Percentiles rank a stretch among this genome's conserved stretches.
Evolutionary conservation across 2,113 vertebrate species (phyloP).

Genomic region (Elephas maximus): DNA sequence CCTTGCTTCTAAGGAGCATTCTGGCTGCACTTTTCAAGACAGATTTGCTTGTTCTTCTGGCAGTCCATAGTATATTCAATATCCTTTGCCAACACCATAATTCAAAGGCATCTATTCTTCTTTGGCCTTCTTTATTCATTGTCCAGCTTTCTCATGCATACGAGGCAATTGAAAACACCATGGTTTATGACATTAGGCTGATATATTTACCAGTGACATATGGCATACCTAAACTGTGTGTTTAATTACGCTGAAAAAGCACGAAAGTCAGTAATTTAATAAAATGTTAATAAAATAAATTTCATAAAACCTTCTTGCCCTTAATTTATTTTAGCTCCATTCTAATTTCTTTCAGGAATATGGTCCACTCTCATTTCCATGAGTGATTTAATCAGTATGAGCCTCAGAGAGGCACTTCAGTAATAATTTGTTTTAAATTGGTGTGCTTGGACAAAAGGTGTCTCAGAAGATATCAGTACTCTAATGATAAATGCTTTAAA

Average conservation of each 20-base stretch:
- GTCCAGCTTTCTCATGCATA: no score
- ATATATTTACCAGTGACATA: background rate
- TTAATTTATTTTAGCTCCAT: conserved; percentile 44
- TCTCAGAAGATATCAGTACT: conserved; percentile 16
- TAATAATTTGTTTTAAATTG: conserved; percentile 37
- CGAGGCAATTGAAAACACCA: no score
- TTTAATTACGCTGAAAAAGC: background rate
- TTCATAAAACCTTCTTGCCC: background rate
- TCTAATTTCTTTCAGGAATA: conserved; percentile 29
- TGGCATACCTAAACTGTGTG: background rate
- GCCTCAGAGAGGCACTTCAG: background rate
- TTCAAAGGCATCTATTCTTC: no score
- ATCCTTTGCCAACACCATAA: no score
- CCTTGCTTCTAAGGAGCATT: no score
- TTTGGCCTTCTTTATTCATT: no score
- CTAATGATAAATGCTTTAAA: conserved; percentile 57
- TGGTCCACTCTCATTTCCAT: conserved; percentile 12
- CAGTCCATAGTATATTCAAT: no score
- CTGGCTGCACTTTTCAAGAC: no score
- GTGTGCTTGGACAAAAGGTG: conserved; percentile 20
- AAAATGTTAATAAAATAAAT: background rate
- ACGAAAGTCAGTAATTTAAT: background rate
- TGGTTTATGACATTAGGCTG: background rate
- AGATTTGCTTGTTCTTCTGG: no score
- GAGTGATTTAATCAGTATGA: background rate